Base-by-base conservation (phyloP, 2,113 vertebrate species). In the Sinocyclocheilus grahami region DNA sequence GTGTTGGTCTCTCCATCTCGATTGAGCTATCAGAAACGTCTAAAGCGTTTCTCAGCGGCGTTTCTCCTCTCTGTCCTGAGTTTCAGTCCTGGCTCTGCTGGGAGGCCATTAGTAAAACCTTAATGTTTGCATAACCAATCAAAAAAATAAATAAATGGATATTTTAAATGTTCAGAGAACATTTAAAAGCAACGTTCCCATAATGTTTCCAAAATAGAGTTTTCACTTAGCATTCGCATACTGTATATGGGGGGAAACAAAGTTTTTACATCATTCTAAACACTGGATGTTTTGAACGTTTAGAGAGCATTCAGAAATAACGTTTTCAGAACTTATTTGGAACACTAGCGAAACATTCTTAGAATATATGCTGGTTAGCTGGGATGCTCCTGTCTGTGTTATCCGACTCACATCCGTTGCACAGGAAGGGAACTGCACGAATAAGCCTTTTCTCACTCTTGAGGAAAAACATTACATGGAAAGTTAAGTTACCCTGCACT, bases 21-120 rank as follows among this genome's bases (percentile, higher is more conserved):
- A 81, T 81, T 20, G 79, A 81, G 79, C 39, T 18, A 81, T 82
- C 80, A 51, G n/a, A 78, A 20, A 33, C 76, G 76, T 55, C 51
- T 7, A 33, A 37, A 53, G 16, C 6, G 37, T 46, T 80, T 63
- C 58, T 46, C 60, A 22, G 72, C 22, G 1, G 39, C 0, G 2
- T 48, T 48, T 76, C 42, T 76, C 42, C 20, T 46, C 72, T 48
- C n/a, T 24, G n/a, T 76, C 74, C 74, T 24, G 22, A 14, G 42
- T 6, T 76, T 48, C 72, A 62, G 30, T n/a, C 4, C 22, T 22
- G 30, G 37, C n/a, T 81, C 78, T 13, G 16, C 60, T 10, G 79
- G 39, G 79, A 82, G 9, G 60, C 20, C 42, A 22, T 82, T 33
- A 51, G 63, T 22, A 53, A 53, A 82, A 53, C 9, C 0, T 18